Base-by-base conservation (phyloP, 2,888 invertebrate species). In the Tachina lurida region DNA sequence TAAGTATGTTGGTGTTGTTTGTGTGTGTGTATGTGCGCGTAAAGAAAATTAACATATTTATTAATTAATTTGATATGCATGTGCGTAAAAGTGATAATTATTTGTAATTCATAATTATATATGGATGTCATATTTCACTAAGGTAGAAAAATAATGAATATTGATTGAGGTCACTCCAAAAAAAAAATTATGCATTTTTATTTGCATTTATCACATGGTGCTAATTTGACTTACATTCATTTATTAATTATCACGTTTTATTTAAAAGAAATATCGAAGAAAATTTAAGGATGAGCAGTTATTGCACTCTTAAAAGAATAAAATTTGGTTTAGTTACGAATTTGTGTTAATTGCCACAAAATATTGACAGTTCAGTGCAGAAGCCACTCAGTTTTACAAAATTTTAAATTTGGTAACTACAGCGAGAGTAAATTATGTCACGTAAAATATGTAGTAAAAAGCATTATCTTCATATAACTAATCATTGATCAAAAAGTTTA, bases 41-140 rank as follows among this genome's bases (percentile, higher is more conserved):
- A 63, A 41, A 39, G 15, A 19, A 71, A 71, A 79, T 79, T 71
- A 71, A 71, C 70, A 79, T 71, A 71, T 79, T 71, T 79, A 79
- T 79, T 79, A 79, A 79, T 79, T 70, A 79, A 79, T 62, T 71
- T 54, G 68, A 54, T 79, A 63, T 68, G 45, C 54, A 41, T 76
- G 58, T 47, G 67, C 22, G 47, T 68, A 77, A 60, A 68, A 77
- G 68, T 77, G 77, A 77, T 68, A 68, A 77, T 77, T 77, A 77
- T 68, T 68, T 60, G 60, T 77, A 77, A 77, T 77, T 77, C 58
- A 68, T 68, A 77, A 77, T 79, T 79, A 70, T 52, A 62, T n/a
- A 52, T 70, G 54, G 41, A 41, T 68, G 63, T 71, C 62, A 62
- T 70, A 71, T 62, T 52, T 63, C 39, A 63, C 45, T 62, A 52